A percentile compares a stretch with the other conserved stretches of the same genome.
Conservation (phyloP, 2,113 vertebrate genomes). For the Smithornis capensis region DNA sequence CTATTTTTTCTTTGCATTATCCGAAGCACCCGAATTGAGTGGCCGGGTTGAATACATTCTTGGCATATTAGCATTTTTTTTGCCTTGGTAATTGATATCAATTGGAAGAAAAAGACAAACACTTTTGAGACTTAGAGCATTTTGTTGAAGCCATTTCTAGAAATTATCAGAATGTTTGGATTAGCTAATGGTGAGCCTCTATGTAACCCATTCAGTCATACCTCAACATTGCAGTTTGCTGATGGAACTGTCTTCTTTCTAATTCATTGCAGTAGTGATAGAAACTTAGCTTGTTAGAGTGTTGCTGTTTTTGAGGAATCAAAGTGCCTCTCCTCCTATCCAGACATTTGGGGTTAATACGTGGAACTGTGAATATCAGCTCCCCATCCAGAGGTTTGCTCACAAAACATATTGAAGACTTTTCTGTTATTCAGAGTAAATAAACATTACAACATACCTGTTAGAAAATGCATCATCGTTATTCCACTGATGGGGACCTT, state of each 20-base stretch:
- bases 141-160: background rate
- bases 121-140: background rate
- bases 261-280: background rate
- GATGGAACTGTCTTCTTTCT: background rate
- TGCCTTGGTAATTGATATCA: background rate
- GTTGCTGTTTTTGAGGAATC: background rate
- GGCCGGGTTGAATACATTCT: background rate
- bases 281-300: background rate
- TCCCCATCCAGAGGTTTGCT: background rate
- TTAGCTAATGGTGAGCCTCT: background rate
- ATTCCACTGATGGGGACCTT: background rate
- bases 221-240: background rate
- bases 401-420: background rate
- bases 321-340: background rate
- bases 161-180: background rate
- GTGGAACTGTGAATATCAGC: background rate
- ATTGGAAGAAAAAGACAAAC: background rate
- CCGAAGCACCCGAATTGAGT: background rate
- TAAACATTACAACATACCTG: background rate
- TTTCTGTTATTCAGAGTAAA: background rate
- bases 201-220: background rate
- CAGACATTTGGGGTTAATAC: background rate
- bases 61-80: background rate
- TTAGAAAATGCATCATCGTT: background rate
- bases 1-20: background rate